phyloP scores from a whole-genome alignment of 2,888 invertebrate genomes.

The Oscheius sp. region DNA sequence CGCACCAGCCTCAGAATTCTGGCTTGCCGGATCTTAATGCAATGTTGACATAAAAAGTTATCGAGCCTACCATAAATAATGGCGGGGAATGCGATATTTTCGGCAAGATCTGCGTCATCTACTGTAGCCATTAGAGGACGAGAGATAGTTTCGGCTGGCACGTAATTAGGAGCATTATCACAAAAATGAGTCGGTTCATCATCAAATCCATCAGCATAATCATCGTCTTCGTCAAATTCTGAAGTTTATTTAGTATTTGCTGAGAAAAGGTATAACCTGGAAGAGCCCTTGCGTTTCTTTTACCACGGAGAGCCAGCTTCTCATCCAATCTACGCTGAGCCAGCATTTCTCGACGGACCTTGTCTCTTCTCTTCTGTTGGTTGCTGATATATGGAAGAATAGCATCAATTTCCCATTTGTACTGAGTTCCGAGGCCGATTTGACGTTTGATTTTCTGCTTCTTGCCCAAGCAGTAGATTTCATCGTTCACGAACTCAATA shows the following conservation, averaged over 20 bases:
- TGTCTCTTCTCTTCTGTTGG: conserved; percentile 15
- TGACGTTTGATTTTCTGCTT: conserved; percentile 9
- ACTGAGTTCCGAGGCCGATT: conserved; percentile 9
- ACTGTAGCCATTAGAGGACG: conserved; percentile 74
- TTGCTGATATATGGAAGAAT: conserved; percentile 11
- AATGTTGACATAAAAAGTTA: neutral
- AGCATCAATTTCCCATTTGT: conserved; percentile 29
- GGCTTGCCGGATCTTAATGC: conserved; percentile 1
- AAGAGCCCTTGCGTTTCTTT: neutral
- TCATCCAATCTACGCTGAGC: conserved; percentile 5
- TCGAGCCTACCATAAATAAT: neutral
- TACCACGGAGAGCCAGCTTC: neutral
- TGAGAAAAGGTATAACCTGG: neutral
- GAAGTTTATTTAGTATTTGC: neutral
- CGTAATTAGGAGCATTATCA: neutral
- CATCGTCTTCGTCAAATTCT: conserved; percentile 19
- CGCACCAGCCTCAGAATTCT: neutral
- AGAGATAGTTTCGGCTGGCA: conserved; percentile 43
- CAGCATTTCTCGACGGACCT: conserved; percentile 1
- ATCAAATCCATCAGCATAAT: conserved; percentile 17
- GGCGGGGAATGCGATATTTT: conserved; percentile 39
- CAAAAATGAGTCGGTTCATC: neutral
- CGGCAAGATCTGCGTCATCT: conserved; percentile 56
- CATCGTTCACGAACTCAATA: conserved; percentile 31
- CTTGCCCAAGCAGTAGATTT: conserved; percentile 16